These are phyloP conservation scores for Buceros bicornis DNA, from an alignment of 2,797 vertebrate species.

Conservation along the genomic window DNA sequence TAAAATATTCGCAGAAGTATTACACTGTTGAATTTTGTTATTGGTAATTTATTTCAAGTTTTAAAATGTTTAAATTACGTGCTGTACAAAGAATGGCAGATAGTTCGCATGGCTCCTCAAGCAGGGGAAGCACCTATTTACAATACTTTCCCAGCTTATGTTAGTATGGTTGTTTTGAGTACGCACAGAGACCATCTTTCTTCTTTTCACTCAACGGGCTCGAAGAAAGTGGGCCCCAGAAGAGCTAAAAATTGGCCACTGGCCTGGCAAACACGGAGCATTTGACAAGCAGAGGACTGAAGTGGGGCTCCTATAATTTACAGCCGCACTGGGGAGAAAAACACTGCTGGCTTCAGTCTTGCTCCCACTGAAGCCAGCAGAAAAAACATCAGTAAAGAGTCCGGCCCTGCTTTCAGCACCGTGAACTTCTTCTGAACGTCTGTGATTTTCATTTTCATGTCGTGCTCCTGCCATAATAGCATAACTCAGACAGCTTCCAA, in stretches of 20 bases:
- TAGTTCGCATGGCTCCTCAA: not conserved
- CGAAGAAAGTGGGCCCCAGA: conserved; percentile 48
- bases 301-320: conserved; percentile 30
- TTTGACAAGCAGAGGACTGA: conserved; percentile 50
- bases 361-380: not conserved
- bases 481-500: not conserved
- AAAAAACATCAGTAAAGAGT: not conserved
- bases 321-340: conserved; percentile 12
- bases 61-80: conserved; percentile 60
- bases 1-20: conserved; percentile 65
- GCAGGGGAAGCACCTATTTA: not conserved
- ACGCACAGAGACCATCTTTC: not conserved
- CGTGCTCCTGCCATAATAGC: not conserved
- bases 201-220: conserved; percentile 27
- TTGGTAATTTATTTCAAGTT: conserved; percentile 43
- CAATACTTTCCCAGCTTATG: not conserved
- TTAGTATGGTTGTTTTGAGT: not conserved
- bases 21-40: conserved; percentile 45
- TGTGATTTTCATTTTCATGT: not conserved
- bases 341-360: not conserved
- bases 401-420: not conserved
- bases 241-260: conserved; percentile 63
- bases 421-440: conserved; percentile 36
- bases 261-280: conserved; percentile 39
- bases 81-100: conserved; percentile 16